phyloP scores from a whole-genome alignment of 2,888 invertebrate genomes.

The Dyspetes luteomarginatus region DNA sequence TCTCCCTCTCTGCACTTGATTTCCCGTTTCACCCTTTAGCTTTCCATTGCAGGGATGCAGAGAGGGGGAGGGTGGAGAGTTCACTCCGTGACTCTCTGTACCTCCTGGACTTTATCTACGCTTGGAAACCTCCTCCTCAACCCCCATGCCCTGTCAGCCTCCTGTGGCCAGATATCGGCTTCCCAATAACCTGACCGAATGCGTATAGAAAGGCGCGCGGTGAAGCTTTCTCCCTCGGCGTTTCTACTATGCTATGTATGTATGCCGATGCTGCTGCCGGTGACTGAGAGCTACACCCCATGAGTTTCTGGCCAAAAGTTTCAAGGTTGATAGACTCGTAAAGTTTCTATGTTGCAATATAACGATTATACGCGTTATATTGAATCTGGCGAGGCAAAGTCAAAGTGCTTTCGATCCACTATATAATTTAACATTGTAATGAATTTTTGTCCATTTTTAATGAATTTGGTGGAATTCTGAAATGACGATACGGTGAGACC shows the following conservation, averaged over 20 bases:
- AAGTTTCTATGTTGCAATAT: background rate
- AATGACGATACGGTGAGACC: too few species aligned
- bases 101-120: constrained; percentile 18
- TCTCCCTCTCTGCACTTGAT: constrained; percentile 53
- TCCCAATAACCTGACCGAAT: constrained; percentile 82
- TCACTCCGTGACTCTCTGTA: constrained; percentile 49
- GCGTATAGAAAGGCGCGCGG: constrained; percentile 71
- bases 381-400: constrained; percentile 31
- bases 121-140: constrained; percentile 32
- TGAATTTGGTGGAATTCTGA: too few species aligned
- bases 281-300: constrained; percentile 15
- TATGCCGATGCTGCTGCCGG: constrained; percentile 34
- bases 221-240: constrained; percentile 45
- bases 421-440: background rate
- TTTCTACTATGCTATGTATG: constrained; percentile 57
- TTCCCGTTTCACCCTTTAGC: constrained; percentile 58
- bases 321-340: constrained; percentile 14
- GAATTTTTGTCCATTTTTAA: background rate
- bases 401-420: constrained; percentile 21
- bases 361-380: constrained; percentile 48
- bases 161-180: constrained; percentile 83
- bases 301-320: constrained; percentile 40
- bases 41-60: constrained; percentile 40
- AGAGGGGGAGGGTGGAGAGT: constrained; percentile 4
- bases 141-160: constrained; percentile 66